These are phyloP conservation scores for Distichodus sexfasciatus DNA, from an alignment of 2,797 vertebrate genomes.

Conservation along the genomic window DNA sequence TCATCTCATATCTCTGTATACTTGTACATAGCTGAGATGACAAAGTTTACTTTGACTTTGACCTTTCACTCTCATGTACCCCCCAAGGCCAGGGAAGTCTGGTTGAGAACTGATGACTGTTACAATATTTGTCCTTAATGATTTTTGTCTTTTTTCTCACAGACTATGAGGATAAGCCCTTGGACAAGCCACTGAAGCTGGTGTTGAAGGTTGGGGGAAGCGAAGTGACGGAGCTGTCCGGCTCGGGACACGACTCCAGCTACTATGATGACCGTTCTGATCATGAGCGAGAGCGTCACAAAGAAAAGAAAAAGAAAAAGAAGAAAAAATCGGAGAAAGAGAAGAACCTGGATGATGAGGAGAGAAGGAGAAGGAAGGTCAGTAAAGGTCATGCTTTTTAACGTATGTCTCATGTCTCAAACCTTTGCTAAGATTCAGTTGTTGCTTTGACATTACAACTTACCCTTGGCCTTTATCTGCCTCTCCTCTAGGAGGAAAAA, in stretches of 20 bases:
- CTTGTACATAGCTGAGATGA: too few relatives aligned
- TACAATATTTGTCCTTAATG: too few relatives aligned
- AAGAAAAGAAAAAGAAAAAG: constrained; percentile 97
- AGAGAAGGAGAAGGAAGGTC: constrained; percentile 90
- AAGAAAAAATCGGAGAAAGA: constrained; percentile 97
- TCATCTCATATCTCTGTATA: too few relatives aligned
- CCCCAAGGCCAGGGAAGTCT: too few relatives aligned
- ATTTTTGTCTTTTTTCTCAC: constrained; percentile 12
- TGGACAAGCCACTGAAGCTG: constrained; percentile 93
- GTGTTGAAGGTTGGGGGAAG: constrained; percentile 96
- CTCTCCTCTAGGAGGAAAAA: constrained; percentile 85
- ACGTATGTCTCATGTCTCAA: neutral
- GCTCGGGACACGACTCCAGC: constrained; percentile 95
- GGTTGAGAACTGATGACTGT: too few relatives aligned
- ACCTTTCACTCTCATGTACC: too few relatives aligned
- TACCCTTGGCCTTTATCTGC: neutral
- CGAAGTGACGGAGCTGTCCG: constrained; percentile 93
- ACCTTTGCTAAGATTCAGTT: neutral
- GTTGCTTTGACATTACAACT: too few relatives aligned
- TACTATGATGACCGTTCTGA: constrained; percentile 96
- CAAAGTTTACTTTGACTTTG: too few relatives aligned
- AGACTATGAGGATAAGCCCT: constrained; percentile 90
- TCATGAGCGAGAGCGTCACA: constrained; percentile 91
- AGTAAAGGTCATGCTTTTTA: constrained; percentile 16
- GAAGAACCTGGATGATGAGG: constrained; percentile 90